Evolutionary conservation across 2,113 vertebrate genomes (phyloP).

Genomic region (Mobula hypostoma): DNA sequence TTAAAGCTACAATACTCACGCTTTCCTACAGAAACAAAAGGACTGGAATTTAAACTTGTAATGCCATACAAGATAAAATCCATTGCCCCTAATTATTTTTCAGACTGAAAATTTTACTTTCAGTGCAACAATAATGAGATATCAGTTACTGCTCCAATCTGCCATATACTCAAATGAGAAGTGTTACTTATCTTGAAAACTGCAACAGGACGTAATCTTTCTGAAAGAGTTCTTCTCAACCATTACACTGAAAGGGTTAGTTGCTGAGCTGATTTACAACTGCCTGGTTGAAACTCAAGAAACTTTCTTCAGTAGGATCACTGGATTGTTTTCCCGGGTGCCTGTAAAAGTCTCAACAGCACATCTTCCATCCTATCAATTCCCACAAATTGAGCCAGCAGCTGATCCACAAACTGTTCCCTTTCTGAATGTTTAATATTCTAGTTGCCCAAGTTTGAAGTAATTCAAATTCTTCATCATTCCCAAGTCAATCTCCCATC

Average conservation of each 20-base stretch:
- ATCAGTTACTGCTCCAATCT: background rate
- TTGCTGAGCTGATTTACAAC: background rate
- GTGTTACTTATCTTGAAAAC: background rate
- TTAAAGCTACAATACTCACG: background rate
- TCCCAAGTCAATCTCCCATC: background rate
- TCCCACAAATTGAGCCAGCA: background rate
- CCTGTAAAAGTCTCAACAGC: slow-evolving; percentile 32
- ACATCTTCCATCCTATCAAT: background rate
- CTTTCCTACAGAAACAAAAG: background rate
- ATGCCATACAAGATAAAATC: background rate
- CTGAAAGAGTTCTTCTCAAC: background rate
- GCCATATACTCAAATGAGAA: background rate
- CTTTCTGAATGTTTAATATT: background rate
- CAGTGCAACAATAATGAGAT: background rate
- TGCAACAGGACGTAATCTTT: background rate
- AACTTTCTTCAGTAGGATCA: background rate
- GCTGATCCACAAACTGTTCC: background rate
- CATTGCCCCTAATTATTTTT: background rate
- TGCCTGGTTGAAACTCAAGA: background rate
- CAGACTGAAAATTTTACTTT: background rate
- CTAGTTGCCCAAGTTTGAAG: no score
- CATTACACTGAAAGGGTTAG: background rate
- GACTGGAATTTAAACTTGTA: slow-evolving; percentile 4
- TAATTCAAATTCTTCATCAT: background rate
- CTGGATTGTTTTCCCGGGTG: background rate